Evolutionary conservation across 2,888 invertebrate genomes (phyloP).

Genomic region (Hirtodrosophila alboralis): DNA sequence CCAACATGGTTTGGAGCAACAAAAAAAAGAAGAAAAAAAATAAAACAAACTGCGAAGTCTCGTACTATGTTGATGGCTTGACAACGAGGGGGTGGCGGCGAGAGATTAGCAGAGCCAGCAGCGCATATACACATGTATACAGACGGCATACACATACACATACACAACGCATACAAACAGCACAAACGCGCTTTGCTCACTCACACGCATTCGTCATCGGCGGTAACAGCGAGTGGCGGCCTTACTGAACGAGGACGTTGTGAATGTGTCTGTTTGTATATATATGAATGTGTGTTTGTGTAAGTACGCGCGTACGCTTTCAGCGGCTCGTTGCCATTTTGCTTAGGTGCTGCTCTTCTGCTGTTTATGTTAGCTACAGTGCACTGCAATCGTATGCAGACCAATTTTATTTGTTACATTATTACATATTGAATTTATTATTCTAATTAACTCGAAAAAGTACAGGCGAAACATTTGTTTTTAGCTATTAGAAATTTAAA

Average conservation of each 20-base stretch:
- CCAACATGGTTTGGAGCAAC: slow-evolving; percentile 17
- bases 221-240: slow-evolving; percentile 59
- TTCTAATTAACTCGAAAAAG: slow-evolving; percentile 3
- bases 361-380: slow-evolving; percentile 34
- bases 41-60: slow-evolving; percentile 29
- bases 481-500: slow-evolving; percentile 1
- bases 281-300: slow-evolving; percentile 10
- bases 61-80: slow-evolving; percentile 13
- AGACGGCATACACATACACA: slow-evolving; percentile 7
- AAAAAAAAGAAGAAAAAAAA: slow-evolving; percentile 10
- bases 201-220: slow-evolving; percentile 69
- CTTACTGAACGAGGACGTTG: slow-evolving; percentile 66
- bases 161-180: slow-evolving; percentile 4
- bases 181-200: slow-evolving; percentile 44
- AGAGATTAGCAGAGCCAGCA: slow-evolving; percentile 28
- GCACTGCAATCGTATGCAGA: slow-evolving; percentile 29
- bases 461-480: background rate
- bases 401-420: too few species aligned
- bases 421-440: slow-evolving; percentile 7
- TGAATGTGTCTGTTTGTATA: slow-evolving; percentile 39
- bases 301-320: slow-evolving; percentile 52
- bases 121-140: slow-evolving; percentile 11
- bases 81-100: slow-evolving; percentile 11
- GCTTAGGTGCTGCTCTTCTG: slow-evolving; percentile 38
- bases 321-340: slow-evolving; percentile 54